These are phyloP conservation scores for Gnathochromis pfefferi DNA, from an alignment of 2,113 vertebrate genomes.

Conservation along the genomic window DNA sequence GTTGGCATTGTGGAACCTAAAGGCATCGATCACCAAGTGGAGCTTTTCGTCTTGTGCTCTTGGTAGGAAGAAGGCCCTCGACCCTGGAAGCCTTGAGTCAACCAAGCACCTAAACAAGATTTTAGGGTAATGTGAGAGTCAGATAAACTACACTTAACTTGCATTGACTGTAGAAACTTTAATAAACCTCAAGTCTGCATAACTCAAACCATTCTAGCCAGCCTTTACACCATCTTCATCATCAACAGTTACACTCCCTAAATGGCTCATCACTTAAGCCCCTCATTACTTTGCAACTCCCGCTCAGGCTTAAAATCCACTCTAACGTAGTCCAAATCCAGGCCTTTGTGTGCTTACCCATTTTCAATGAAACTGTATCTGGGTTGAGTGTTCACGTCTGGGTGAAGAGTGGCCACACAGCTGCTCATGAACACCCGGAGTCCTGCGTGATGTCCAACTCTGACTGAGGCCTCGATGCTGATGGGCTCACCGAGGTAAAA, in stretches of 20 bases:
- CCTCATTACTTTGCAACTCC: background rate
- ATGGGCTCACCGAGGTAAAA: slow-evolving; percentile 54
- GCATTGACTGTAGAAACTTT: background rate
- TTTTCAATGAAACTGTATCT: slow-evolving; percentile 58
- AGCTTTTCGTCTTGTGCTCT: slow-evolving; percentile 45
- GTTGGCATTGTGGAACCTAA: slow-evolving; percentile 47
- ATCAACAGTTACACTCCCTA: background rate
- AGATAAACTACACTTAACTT: background rate
- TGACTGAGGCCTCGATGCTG: slow-evolving; percentile 54
- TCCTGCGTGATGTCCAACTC: slow-evolving; percentile 32
- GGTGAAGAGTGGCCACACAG: slow-evolving; percentile 56
- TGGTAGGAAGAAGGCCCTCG: slow-evolving; percentile 39
- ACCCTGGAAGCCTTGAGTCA: slow-evolving; percentile 51
- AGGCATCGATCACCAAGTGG: slow-evolving; percentile 52
- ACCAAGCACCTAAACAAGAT: slow-evolving; percentile 48
- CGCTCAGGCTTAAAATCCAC: background rate
- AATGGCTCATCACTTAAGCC: background rate
- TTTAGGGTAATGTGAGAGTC: background rate
- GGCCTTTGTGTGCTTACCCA: slow-evolving; percentile 34
- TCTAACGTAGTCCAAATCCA: background rate
- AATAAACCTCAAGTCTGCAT: background rate
- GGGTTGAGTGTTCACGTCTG: slow-evolving; percentile 35
- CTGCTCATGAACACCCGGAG: slow-evolving; percentile 60
- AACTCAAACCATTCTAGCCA: background rate
- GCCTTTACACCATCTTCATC: background rate